These are phyloP conservation scores for Melitaea cinxia DNA, from an alignment of 1,140 invertebrate species.

Conservation along the genomic window DNA sequence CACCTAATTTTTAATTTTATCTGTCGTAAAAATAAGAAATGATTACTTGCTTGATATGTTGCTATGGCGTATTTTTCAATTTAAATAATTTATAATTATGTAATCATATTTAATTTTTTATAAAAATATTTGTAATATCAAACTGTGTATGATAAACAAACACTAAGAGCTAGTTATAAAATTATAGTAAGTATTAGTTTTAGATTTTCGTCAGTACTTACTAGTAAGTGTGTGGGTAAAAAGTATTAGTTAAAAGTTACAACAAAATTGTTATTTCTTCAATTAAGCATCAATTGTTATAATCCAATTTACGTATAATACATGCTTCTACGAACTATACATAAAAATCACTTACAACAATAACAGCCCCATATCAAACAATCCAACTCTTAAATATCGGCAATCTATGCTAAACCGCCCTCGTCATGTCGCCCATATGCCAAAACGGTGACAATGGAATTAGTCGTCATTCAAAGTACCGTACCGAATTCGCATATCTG, in stretches of 20 bases:
- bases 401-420: conserved; percentile 67
- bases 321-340: neutral
- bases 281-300: conserved; percentile 14
- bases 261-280: neutral
- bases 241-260: neutral
- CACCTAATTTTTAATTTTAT: no score
- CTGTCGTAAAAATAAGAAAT: no score
- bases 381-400: conserved; percentile 55
- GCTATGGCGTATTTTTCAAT: no score
- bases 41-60: no score
- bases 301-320: neutral
- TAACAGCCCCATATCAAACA: conserved; percentile 37
- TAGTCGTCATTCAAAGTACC: conserved; percentile 79
- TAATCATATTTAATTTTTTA: no score
- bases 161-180: no score
- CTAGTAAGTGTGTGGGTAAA: neutral
- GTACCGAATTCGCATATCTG: conserved; percentile 72
- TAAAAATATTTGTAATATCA: no score
- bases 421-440: conserved; percentile 72
- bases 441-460: conserved; percentile 75
- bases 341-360: conserved; percentile 13
- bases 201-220: no score
- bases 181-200: no score
- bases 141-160: no score
- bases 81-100: no score